A percentile compares a stretch with the other conserved stretches of the same genome.
phyloP scores from a whole-genome alignment of 2,113 vertebrate genomes.

The Monarcha castaneiventris region DNA sequence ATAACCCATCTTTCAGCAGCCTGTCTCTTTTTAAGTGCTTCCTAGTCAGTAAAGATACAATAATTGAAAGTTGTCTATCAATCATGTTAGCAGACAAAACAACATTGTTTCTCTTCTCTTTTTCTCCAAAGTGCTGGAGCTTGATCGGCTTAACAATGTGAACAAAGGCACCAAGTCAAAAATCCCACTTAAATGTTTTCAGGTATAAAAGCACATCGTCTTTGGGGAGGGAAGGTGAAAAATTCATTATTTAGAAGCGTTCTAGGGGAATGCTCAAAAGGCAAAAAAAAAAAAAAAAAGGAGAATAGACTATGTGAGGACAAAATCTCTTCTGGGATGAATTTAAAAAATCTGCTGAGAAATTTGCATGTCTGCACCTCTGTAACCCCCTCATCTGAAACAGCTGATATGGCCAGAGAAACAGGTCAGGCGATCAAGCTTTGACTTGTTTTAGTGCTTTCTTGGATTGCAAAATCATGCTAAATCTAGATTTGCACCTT shows the following conservation, averaged over 20 bases:
- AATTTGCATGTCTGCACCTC: not conserved
- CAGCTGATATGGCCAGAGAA: not conserved
- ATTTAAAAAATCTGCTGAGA: not conserved
- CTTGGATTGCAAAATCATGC: not conserved
- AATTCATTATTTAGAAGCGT: constrained; percentile 20
- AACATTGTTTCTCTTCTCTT: constrained; percentile 54
- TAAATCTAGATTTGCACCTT: not conserved
- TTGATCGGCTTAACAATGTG: not conserved
- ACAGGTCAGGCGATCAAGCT: not conserved
- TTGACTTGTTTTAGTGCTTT: not conserved
- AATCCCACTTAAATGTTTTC: constrained; percentile 46
- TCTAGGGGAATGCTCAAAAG: constrained; percentile 3
- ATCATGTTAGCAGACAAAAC: constrained; percentile 66
- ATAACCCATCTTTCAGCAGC: not conserved
- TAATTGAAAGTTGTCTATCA: constrained; percentile 67
- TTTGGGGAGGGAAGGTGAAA: constrained; percentile 5
- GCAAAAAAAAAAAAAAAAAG: not conserved
- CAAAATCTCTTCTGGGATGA: not conserved
- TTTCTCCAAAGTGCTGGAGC: constrained; percentile 22
- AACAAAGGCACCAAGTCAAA: constrained; percentile 43
- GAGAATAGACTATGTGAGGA: accelerated
- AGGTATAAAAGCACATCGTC: constrained; percentile 25
- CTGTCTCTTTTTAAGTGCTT: constrained; percentile 28
- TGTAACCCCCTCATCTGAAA: not conserved
- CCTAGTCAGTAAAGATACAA: constrained; percentile 43